Percentiles rank a stretch among this genome's conserved stretches.
Conservation (phyloP, 2,113 vertebrate genomes). For the Pseudois nayaur region DNA sequence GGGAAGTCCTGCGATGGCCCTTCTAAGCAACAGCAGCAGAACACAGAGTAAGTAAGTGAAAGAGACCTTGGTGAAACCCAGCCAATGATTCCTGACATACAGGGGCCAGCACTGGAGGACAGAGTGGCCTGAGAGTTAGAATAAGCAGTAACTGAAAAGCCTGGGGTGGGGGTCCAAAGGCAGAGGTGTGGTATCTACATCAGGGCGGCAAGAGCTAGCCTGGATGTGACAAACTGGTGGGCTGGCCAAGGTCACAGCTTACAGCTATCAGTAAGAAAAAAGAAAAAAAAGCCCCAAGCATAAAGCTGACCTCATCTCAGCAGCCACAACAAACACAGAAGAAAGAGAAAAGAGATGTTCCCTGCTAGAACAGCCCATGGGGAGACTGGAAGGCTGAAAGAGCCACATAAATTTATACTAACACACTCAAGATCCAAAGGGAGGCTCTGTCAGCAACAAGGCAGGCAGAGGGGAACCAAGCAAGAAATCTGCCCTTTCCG, state of each 20-base stretch:
- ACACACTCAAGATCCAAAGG: slow-evolving; percentile 5
- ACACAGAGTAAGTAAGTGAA: not conserved
- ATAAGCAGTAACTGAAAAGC: not conserved
- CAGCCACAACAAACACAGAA: not conserved
- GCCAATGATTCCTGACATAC: not conserved
- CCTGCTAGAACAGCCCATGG: not conserved
- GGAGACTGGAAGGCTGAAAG: not conserved
- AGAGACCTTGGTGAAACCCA: not conserved
- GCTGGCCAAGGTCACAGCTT: not conserved
- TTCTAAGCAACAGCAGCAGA: not conserved
- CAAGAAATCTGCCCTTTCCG: not conserved
- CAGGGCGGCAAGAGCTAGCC: not conserved
- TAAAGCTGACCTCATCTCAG: not conserved
- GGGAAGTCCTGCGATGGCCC: not conserved
- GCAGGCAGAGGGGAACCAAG: not conserved
- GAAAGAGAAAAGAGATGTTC: not conserved
- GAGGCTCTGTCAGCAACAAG: not conserved
- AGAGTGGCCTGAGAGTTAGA: not conserved
- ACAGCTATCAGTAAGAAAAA: not conserved
- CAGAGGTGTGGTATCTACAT: not conserved
- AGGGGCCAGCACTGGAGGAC: not conserved
- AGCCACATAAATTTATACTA: not conserved
- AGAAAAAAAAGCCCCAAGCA: not conserved
- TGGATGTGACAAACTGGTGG: not conserved
- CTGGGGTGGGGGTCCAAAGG: not conserved